Evolutionary conservation across 1,140 invertebrate genomes (phyloP), one percentile per base, ranked within the genome.

Genomic region (Sinella curviseta): DNA sequence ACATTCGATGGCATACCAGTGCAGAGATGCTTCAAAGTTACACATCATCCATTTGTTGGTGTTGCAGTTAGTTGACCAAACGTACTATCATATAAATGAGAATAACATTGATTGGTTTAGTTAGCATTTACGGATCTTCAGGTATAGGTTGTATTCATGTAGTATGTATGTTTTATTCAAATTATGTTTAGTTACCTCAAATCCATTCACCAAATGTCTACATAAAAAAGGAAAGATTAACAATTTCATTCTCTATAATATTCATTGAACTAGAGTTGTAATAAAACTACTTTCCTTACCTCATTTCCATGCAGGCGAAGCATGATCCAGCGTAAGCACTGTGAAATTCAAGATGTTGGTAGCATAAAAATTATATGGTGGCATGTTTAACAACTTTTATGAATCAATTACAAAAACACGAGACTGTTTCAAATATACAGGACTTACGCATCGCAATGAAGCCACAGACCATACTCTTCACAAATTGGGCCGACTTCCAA

Each of bases 41-140:
- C 95, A 91, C 30, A 97, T 87, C 86, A 98, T 88, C 92, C 95
- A 97, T 87, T 98, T 98, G 84, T 97, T 96, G 0, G 93, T 90
- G 86, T 98, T 98, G 77, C 96, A 92, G 86, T 96, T 95, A 80
- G 97, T 93, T 0, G 95, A 97, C 83, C 95, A 92, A 0, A 91
- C 93, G 78, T 90, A 90, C 84, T 98, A 2, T 33, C 35, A 79
- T 31, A 60, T 36, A 77, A 65, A 57, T 36, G 28, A 28, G 14
- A 31, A 65, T 48, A 48, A 8, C 8, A 48, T 48, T n/a, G n/a
- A n/a, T n/a, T n/a, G n/a, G n/a, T n/a, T n/a, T n/a, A n/a, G n/a
- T n/a, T n/a, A n/a, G n/a, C n/a, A n/a, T n/a, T n/a, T n/a, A n/a
- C n/a, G n/a, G n/a, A n/a, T n/a, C n/a, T n/a, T n/a, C n/a, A n/a